These are phyloP conservation scores for Cherax destructor DNA, from an alignment of 1,140 invertebrate genomes.

Conservation along the genomic window DNA sequence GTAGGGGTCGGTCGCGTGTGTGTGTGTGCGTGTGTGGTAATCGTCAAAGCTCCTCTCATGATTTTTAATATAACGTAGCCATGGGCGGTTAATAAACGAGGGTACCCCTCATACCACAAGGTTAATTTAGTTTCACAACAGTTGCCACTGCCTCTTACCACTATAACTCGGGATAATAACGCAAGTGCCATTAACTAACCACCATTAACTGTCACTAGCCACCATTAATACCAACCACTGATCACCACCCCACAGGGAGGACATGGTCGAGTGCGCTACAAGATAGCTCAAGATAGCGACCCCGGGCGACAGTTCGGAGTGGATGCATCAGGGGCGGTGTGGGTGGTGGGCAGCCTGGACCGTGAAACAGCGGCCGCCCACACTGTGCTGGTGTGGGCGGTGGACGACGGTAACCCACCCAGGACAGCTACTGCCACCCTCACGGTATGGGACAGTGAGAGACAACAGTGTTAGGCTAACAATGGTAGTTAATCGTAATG, in stretches of 20 bases:
- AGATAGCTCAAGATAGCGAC: constrained; percentile 10
- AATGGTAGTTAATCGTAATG: no score
- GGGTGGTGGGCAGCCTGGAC: constrained; percentile 34
- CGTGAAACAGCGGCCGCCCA: constrained; percentile 34
- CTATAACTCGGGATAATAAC: not conserved
- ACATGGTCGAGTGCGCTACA: constrained; percentile 20
- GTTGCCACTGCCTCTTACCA: not conserved
- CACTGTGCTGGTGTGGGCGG: constrained; percentile 34
- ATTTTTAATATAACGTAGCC: no score
- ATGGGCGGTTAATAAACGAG: no score
- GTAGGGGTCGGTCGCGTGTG: no score
- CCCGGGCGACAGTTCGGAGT: constrained; percentile 33
- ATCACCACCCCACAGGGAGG: constrained; percentile 22
- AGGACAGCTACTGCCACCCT: constrained; percentile 47
- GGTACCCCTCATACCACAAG: no score
- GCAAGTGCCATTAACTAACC: not conserved
- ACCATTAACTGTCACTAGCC: not conserved
- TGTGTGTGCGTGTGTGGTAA: no score
- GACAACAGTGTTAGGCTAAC: no score
- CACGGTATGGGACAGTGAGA: not conserved
- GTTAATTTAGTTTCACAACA: no score
- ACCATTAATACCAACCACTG: no score
- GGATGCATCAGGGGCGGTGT: constrained; percentile 34
- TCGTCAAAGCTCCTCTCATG: no score
- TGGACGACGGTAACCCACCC: constrained; percentile 36